These are phyloP conservation scores for Perca flavescens DNA, from an alignment of 2,113 vertebrate species.

Conservation along the genomic window DNA sequence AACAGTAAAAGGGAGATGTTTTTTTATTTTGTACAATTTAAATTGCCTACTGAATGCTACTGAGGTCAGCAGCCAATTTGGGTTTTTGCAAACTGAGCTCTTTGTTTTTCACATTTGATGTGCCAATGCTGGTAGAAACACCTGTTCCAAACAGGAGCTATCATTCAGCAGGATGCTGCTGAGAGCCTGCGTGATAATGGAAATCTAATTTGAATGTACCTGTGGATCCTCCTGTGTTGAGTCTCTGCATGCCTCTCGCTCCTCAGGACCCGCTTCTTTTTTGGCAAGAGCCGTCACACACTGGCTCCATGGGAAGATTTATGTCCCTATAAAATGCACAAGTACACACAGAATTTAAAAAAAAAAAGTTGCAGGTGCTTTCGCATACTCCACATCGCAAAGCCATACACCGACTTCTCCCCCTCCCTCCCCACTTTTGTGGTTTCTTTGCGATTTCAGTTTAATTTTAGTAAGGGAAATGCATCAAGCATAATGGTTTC, in stretches of 20 bases:
- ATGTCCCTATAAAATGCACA: not conserved
- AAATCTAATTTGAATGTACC: slow-evolving; percentile 21
- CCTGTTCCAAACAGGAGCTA: not conserved
- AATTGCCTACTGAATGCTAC: not conserved
- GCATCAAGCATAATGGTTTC: slow-evolving; percentile 9
- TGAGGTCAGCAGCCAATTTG: slow-evolving; percentile 14
- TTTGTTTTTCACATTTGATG: slow-evolving; percentile 19
- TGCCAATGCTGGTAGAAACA: not conserved
- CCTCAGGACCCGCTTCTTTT: not conserved
- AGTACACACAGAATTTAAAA: not conserved
- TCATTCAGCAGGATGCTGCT: slow-evolving; percentile 8
- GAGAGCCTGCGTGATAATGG: not conserved
- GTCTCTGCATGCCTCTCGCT: slow-evolving; percentile 14
- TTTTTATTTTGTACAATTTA: slow-evolving; percentile 9
- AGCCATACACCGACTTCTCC: not conserved
- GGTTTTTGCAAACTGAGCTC: not conserved
- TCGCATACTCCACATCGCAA: not conserved
- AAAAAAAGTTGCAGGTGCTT: not conserved
- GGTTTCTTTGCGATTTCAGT: not conserved
- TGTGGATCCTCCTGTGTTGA: slow-evolving; percentile 1
- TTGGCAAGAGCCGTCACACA: not conserved
- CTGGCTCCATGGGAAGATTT: not conserved
- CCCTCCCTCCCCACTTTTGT: not conserved
- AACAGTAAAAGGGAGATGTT: slow-evolving; percentile 20
- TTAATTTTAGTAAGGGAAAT: slow-evolving; percentile 11